These are phyloP conservation scores for Microtus ochrogaster DNA, from an alignment of 2,113 vertebrate genomes.

Conservation along the genomic window DNA sequence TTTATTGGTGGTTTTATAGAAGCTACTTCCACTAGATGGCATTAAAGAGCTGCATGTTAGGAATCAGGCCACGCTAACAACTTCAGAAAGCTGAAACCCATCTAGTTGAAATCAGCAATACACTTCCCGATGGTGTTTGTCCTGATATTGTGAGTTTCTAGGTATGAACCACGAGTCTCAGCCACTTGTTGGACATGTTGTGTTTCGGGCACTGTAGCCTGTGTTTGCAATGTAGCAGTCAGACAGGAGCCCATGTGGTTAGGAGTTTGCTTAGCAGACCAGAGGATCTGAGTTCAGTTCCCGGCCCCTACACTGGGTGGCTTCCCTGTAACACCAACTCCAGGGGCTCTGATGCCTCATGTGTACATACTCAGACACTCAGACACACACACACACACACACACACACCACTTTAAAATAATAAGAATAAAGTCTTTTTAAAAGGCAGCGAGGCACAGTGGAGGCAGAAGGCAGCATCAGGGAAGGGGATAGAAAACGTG, in stretches of 20 bases:
- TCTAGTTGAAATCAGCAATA: not conserved
- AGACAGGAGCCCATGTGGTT: not conserved
- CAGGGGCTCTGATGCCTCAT: not conserved
- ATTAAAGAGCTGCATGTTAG: slow-evolving; percentile 21
- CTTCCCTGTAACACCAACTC: not conserved
- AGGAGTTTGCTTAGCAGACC: not conserved
- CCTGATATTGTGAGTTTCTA: not conserved
- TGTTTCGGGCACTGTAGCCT: not conserved
- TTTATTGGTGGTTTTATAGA: not conserved
- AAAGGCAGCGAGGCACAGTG: not conserved
- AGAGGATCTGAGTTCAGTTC: not conserved
- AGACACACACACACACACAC: too few species aligned
- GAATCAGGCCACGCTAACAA: not conserved
- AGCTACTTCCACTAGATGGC: slow-evolving; percentile 74
- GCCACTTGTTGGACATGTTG: not conserved
- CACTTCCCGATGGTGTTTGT: not conserved
- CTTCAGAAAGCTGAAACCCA: not conserved
- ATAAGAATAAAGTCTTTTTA: not conserved
- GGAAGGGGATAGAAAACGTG: not conserved
- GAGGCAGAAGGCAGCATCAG: not conserved
- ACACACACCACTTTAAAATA: not conserved
- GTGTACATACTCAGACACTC: not conserved
- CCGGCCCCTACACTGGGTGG: not conserved
- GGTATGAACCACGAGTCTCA: not conserved
- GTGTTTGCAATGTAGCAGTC: not conserved